Conservation (phyloP, 2,888 invertebrate species). For the Unio delphinus region DNA sequence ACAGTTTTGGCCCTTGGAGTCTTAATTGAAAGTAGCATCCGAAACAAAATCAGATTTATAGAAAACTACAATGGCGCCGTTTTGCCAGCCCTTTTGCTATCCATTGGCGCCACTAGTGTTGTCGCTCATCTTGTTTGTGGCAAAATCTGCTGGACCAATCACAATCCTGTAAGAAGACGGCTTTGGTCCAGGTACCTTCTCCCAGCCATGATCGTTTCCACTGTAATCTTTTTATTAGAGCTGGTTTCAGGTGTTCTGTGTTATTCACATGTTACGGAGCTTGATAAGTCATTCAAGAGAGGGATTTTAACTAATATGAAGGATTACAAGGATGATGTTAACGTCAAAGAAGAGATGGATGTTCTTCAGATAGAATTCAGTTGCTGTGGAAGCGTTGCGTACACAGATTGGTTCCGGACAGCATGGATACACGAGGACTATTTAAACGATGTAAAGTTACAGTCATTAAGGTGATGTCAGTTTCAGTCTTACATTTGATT, state of each 20-base stretch:
- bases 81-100: conserved; percentile 45
- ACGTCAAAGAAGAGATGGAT: conserved; percentile 59
- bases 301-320: conserved; percentile 53
- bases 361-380: conserved; percentile 56
- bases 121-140: conserved; percentile 34
- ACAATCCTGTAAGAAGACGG: conserved; percentile 25
- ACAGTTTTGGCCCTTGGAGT: conserved; percentile 36
- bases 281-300: conserved; percentile 39
- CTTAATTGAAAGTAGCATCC: conserved; percentile 39
- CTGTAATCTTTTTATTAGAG: conserved; percentile 33
- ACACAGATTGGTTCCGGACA: conserved; percentile 64
- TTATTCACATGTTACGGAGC: conserved; percentile 34
- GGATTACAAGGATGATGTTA: conserved; percentile 44
- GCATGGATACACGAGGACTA: conserved; percentile 53
- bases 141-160: conserved; percentile 32
- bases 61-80: conserved; percentile 44
- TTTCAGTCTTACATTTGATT: too few species aligned
- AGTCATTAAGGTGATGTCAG: background rate
- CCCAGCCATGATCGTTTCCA: conserved; percentile 21
- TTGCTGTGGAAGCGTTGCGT: conserved; percentile 64
- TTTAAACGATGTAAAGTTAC: conserved; percentile 13
- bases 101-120: conserved; percentile 36
- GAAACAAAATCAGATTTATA: conserved; percentile 46
- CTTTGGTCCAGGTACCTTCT: conserved; percentile 32
- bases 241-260: conserved; percentile 42